Conservation (phyloP, 2,888 invertebrate genomes). For the Cantharis lateralis region DNA sequence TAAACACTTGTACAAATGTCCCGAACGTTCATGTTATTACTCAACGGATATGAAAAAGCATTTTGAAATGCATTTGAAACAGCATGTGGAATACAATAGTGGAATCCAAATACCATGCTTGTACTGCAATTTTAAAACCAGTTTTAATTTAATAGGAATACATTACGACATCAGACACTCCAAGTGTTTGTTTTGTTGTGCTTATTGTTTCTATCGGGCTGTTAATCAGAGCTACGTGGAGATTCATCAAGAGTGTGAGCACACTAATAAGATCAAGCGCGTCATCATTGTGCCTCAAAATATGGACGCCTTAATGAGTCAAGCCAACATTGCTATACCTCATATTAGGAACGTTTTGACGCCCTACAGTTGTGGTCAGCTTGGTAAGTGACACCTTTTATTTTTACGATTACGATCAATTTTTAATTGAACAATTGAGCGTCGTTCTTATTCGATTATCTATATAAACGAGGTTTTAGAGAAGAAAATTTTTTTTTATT, state of each 20-base stretch:
- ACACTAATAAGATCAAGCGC: conserved; percentile 40
- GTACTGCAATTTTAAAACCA: conserved; percentile 57
- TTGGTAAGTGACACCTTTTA: conserved; percentile 32
- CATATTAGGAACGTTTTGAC: conserved; percentile 39
- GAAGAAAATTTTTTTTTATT: too few relatives aligned
- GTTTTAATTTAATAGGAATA: conserved; percentile 48
- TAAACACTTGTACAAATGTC: conserved; percentile 62
- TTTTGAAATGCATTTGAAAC: conserved; percentile 55
- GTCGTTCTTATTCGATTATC: too few relatives aligned
- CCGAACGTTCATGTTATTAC: conserved; percentile 58
- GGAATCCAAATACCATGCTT: conserved; percentile 53
- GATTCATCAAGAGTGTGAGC: conserved; percentile 60
- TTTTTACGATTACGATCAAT: too few relatives aligned
- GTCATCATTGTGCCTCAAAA: conserved; percentile 41
- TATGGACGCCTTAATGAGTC: conserved; percentile 37
- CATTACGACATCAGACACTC: conserved; percentile 69
- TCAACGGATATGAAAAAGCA: conserved; percentile 50
- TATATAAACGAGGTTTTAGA: too few relatives aligned
- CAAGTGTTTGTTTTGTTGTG: conserved; percentile 66
- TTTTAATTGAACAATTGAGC: too few relatives aligned
- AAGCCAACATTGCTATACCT: conserved; percentile 24
- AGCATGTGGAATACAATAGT: conserved; percentile 42
- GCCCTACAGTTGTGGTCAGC: conserved; percentile 41
- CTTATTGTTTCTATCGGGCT: conserved; percentile 71
- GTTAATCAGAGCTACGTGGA: conserved; percentile 63